These are phyloP conservation scores for Epirrhoe alternata DNA, from an alignment of 2,888 invertebrate species.

Conservation along the genomic window DNA sequence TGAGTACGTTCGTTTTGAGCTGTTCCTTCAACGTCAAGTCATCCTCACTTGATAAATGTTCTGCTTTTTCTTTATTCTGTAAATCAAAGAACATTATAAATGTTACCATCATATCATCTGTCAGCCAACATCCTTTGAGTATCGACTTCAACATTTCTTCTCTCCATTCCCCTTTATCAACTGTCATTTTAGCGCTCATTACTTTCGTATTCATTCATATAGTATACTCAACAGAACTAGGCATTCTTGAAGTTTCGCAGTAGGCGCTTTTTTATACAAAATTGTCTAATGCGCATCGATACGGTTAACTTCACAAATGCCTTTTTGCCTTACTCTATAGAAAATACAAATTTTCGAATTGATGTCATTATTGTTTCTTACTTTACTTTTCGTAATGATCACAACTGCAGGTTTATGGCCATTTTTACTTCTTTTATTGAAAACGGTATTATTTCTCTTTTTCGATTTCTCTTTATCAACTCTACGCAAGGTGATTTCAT, in stretches of 20 bases:
- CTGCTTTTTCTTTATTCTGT: conserved; percentile 13
- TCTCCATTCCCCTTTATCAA: too few species aligned
- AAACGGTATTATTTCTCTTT: conserved; percentile 3
- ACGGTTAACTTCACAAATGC: too few species aligned
- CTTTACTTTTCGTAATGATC: conserved; percentile 38
- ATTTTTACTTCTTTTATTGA: conserved; percentile 14
- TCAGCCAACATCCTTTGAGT: too few species aligned
- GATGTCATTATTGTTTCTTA: conserved; percentile 3
- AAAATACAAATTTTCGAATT: background rate
- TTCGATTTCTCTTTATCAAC: background rate
- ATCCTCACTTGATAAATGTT: conserved; percentile 21
- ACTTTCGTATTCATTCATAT: background rate
- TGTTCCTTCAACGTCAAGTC: conserved; percentile 43
- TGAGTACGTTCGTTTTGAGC: conserved; percentile 50
- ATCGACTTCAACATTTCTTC: too few species aligned
- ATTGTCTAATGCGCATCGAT: background rate
- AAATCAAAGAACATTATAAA: conserved; percentile 10
- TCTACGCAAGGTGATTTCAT: conserved; percentile 18
- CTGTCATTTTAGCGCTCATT: too few species aligned
- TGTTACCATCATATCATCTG: too few species aligned
- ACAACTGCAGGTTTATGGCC: conserved; percentile 34
- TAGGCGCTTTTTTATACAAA: background rate
- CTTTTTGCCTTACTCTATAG: too few species aligned
- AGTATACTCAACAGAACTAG: too few species aligned
- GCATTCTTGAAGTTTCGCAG: too few species aligned